These are phyloP conservation scores for Napeogenes inachia DNA, from an alignment of 2,888 invertebrate genomes.

Conservation along the genomic window DNA sequence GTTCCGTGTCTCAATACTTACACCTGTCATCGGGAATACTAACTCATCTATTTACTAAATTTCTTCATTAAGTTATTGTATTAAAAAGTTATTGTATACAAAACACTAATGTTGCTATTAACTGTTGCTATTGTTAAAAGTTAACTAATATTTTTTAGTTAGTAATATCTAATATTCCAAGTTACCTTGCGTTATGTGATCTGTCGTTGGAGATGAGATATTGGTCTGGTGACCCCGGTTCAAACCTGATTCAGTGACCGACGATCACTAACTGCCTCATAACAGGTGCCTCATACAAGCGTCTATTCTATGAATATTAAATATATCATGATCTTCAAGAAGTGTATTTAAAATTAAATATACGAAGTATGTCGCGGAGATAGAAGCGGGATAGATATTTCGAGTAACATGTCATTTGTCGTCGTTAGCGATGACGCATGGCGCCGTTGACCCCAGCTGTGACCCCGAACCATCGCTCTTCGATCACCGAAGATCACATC, in stretches of 20 bases:
- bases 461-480: conserved; percentile 71
- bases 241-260: neutral
- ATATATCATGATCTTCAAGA: neutral
- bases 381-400: conserved; percentile 37
- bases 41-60: neutral
- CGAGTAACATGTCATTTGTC: conserved; percentile 69
- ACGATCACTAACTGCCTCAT: too few relatives aligned
- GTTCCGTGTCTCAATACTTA: conserved; percentile 40
- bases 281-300: too few relatives aligned
- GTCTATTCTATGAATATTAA: neutral
- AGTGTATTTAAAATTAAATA: conserved; percentile 18
- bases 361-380: conserved; percentile 18
- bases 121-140: too few relatives aligned
- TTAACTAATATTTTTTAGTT: too few relatives aligned
- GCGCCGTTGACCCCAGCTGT: conserved; percentile 62
- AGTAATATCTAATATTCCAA: too few relatives aligned
- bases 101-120: too few relatives aligned
- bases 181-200: too few relatives aligned
- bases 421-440: conserved; percentile 76
- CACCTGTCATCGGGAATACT: conserved; percentile 36
- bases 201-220: too few relatives aligned
- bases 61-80: too few relatives aligned
- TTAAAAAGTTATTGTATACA: too few relatives aligned
- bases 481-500: conserved; percentile 40
- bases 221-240: neutral